A percentile compares a stretch with the other conserved stretches of the same genome.
phyloP scores from a whole-genome alignment of 2,888 invertebrate genomes.

The Acleris holmiana region DNA sequence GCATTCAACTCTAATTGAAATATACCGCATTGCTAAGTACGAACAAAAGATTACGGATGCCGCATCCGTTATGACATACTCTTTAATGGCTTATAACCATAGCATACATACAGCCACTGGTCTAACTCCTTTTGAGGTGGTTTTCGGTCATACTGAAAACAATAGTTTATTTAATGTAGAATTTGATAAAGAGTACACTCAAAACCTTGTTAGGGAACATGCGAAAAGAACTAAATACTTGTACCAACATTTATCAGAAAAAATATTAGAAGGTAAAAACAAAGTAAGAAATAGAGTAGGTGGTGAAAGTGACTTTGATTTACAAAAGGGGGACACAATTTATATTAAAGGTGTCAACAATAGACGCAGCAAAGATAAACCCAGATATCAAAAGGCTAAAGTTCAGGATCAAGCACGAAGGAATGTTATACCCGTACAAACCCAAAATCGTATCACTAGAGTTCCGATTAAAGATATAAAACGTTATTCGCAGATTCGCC shows the following conservation, averaged over 20 bases:
- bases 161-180: slow-evolving; percentile 39
- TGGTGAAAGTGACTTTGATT: too few species aligned
- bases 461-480: slow-evolving; percentile 43
- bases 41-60: slow-evolving; percentile 41
- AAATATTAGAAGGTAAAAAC: too few species aligned
- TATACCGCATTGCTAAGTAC: slow-evolving; percentile 46
- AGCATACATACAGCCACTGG: slow-evolving; percentile 43
- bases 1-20: too few species aligned
- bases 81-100: slow-evolving; percentile 45
- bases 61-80: slow-evolving; percentile 44
- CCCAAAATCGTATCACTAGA: slow-evolving; percentile 36
- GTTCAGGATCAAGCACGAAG: slow-evolving; percentile 14
- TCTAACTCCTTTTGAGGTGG: slow-evolving; percentile 43
- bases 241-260: too few species aligned
- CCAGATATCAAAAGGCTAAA: slow-evolving; percentile 35
- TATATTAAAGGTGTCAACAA: too few species aligned
- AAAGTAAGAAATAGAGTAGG: too few species aligned
- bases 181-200: slow-evolving; percentile 41
- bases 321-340: too few species aligned
- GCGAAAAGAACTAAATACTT: too few species aligned
- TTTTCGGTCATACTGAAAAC: slow-evolving; percentile 45
- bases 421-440: slow-evolving; percentile 37
- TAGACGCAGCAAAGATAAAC: too few species aligned
- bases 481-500: slow-evolving; percentile 43
- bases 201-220: slow-evolving; percentile 41